Evolutionary conservation across 2,888 invertebrate species (phyloP).

Genomic region (Lobophora halterata): DNA sequence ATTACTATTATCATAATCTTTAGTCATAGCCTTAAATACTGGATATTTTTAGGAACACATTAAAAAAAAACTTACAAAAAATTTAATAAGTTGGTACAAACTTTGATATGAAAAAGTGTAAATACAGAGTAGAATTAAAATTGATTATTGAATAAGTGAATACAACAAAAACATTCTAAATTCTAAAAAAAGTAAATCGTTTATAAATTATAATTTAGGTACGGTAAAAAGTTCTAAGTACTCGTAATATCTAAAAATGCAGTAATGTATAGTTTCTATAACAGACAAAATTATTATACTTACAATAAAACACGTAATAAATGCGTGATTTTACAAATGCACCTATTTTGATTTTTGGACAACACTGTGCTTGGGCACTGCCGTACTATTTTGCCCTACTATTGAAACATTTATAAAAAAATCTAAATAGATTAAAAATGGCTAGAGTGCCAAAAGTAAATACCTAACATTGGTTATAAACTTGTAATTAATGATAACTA

Average conservation of each 20-base stretch:
- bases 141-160: neutral
- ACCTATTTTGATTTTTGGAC: no score
- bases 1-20: conserved; percentile 1
- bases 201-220: neutral
- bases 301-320: conserved; percentile 6
- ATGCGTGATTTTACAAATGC: conserved; percentile 1
- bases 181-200: neutral
- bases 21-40: conserved; percentile 14
- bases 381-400: no score
- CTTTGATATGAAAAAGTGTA: no score
- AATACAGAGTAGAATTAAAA: neutral
- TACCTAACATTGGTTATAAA: no score
- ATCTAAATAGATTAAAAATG: no score
- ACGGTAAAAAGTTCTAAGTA: neutral
- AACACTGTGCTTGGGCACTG: no score
- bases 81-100: no score
- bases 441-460: neutral
- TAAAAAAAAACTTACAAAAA: neutral
- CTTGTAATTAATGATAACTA: no score
- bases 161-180: neutral
- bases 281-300: conserved; percentile 6
- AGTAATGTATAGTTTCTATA: no score
- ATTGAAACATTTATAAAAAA: no score
- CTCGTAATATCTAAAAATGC: conserved; percentile 4
- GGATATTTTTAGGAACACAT: neutral